phyloP scores from a whole-genome alignment of 2,888 invertebrate species.

The Eristalis tenax region DNA sequence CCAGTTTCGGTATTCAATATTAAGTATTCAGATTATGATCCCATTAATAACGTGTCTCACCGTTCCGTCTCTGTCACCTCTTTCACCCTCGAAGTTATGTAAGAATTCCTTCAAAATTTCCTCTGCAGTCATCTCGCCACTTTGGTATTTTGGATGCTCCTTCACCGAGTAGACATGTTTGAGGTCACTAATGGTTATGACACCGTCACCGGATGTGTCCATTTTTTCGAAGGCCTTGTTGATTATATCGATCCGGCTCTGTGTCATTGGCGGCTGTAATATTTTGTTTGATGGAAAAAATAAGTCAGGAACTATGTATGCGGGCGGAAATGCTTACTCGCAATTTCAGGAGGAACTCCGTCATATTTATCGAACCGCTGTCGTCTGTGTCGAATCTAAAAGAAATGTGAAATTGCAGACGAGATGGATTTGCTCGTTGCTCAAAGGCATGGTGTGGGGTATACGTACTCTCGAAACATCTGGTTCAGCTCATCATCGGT shows the following conservation, averaged over 20 bases:
- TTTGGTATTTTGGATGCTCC: conserved; percentile 90
- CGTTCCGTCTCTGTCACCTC: conserved; percentile 85
- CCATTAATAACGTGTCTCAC: conserved; percentile 80
- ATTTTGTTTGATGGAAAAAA: neutral
- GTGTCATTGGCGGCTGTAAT: conserved; percentile 90
- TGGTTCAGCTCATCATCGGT: conserved; percentile 81
- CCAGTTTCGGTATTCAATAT: neutral
- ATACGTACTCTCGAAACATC: conserved; percentile 76
- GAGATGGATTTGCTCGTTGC: neutral
- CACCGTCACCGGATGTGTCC: conserved; percentile 92
- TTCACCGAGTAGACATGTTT: conserved; percentile 90
- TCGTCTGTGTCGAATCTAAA: conserved; percentile 89
- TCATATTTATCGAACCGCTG: conserved; percentile 91
- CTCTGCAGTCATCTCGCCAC: conserved; percentile 93
- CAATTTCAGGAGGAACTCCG: conserved; percentile 92
- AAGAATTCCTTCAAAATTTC: conserved; percentile 90
- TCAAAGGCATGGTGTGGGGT: neutral
- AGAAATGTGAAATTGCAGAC: neutral
- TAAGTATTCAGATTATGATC: neutral
- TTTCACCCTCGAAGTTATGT: conserved; percentile 90
- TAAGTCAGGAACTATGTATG: neutral
- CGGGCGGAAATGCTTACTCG: conserved; percentile 85
- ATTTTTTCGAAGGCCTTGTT: conserved; percentile 92
- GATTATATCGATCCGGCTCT: conserved; percentile 87
- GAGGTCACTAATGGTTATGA: conserved; percentile 89